A percentile compares a stretch with the other conserved stretches of the same genome.
Conservation (phyloP, 2,888 invertebrate genomes). For the Acanthoscelides obtectus region DNA sequence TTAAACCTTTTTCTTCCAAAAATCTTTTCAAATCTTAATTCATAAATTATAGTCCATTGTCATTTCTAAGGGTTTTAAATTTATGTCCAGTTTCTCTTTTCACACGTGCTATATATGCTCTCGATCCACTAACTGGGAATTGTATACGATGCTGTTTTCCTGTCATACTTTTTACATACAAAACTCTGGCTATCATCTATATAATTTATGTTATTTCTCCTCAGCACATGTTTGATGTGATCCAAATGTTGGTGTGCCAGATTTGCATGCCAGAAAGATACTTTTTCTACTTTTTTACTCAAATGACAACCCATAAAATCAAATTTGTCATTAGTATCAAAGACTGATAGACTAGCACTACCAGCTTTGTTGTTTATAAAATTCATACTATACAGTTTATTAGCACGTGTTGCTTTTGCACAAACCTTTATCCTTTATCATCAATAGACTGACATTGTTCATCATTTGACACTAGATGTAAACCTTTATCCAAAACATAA, state of each 20-base stretch:
- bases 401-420: slow-evolving; percentile 10
- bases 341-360: background rate
- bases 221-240: slow-evolving; percentile 8
- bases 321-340: background rate
- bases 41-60: slow-evolving; percentile 33
- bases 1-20: slow-evolving; percentile 25
- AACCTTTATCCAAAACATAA: slow-evolving; percentile 28
- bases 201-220: slow-evolving; percentile 10
- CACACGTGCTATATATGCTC: slow-evolving; percentile 19
- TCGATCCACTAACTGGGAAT: slow-evolving; percentile 10
- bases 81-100: slow-evolving; percentile 31
- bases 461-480: slow-evolving; percentile 16
- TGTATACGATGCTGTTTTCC: slow-evolving; percentile 16
- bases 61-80: slow-evolving; percentile 26
- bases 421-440: slow-evolving; percentile 16
- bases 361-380: slow-evolving; percentile 4
- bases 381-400: slow-evolving; percentile 17
- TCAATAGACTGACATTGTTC: slow-evolving; percentile 21
- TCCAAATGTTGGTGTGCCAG: slow-evolving; percentile 13
- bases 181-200: slow-evolving; percentile 4
- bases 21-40: slow-evolving; percentile 27
- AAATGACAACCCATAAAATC: background rate
- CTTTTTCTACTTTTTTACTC: slow-evolving; percentile 6
- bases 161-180: slow-evolving; percentile 10
- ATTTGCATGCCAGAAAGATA: slow-evolving; percentile 10